phyloP scores from a whole-genome alignment of 2,113 vertebrate genomes.

The Prionailurus viverrinus region DNA sequence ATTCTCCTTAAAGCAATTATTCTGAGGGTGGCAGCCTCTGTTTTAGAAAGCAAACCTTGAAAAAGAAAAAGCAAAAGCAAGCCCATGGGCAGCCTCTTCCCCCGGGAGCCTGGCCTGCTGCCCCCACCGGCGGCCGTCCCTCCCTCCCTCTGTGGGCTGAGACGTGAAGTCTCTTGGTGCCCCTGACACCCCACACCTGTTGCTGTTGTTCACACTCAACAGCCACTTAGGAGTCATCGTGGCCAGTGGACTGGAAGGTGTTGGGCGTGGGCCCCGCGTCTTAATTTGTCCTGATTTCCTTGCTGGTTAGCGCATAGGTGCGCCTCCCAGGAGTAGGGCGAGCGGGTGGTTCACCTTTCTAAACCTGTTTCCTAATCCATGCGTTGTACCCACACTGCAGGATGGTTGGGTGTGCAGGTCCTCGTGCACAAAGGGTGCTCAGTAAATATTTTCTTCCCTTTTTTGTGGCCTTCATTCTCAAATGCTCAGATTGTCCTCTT shows the following conservation, averaged over 20 bases:
- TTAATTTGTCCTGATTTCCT: neutral
- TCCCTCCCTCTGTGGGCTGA: neutral
- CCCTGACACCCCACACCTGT: neutral
- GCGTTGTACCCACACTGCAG: neutral
- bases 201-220: neutral
- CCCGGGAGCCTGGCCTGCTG: neutral
- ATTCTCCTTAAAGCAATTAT: neutral
- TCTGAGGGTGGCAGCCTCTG: neutral
- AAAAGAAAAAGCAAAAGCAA: neutral
- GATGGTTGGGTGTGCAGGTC: neutral
- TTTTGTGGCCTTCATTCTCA: neutral
- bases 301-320: neutral
- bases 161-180: neutral
- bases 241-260: neutral
- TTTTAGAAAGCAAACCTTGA: constrained; percentile 36
- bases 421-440: neutral
- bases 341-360: neutral
- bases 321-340: neutral
- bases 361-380: neutral
- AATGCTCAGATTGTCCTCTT: neutral
- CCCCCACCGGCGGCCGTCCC: neutral
- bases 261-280: neutral
- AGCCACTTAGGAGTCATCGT: neutral
- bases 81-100: neutral
- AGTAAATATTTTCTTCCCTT: neutral